phyloP scores from a whole-genome alignment of 2,113 vertebrate species.

The Pseudorasbora parva region DNA sequence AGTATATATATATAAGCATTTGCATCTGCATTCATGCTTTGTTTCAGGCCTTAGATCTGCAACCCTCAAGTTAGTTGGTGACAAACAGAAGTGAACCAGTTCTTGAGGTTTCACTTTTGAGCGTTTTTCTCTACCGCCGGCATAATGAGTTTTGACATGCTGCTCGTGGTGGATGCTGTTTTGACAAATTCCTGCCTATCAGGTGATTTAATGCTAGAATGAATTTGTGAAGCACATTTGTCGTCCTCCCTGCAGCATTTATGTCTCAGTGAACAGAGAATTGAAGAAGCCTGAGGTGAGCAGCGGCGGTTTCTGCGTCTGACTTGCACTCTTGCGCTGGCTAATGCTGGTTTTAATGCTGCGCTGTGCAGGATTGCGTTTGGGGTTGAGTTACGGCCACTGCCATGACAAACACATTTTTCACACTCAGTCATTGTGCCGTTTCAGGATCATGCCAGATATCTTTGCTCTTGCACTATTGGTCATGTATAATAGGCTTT shows the following conservation, averaged over 20 bases:
- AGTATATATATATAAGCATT: not conserved
- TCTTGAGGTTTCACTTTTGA: slow-evolving; percentile 22
- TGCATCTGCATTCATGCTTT: not conserved
- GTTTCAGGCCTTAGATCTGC: not conserved
- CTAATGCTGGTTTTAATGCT: slow-evolving; percentile 9
- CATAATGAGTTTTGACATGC: slow-evolving; percentile 14
- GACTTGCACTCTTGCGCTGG: not conserved
- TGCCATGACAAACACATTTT: not conserved
- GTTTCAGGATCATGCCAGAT: not conserved
- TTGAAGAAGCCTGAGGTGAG: not conserved
- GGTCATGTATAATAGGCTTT: not conserved
- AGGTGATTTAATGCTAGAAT: slow-evolving; percentile 25
- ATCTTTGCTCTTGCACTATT: not conserved
- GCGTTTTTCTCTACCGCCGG: not conserved
- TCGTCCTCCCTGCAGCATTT: not conserved
- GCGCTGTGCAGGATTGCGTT: not conserved
- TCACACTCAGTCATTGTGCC: not conserved
- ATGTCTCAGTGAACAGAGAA: not conserved
- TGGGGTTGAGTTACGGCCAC: not conserved
- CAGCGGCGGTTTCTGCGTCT: not conserved
- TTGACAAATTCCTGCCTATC: slow-evolving; percentile 44
- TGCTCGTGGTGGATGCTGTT: slow-evolving; percentile 39
- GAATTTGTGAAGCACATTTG: slow-evolving; percentile 18
- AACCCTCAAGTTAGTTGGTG: not conserved
- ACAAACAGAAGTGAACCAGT: not conserved